Conservation (phyloP, 2,797 vertebrate genomes). For the Chlorospingus flavigularis region DNA sequence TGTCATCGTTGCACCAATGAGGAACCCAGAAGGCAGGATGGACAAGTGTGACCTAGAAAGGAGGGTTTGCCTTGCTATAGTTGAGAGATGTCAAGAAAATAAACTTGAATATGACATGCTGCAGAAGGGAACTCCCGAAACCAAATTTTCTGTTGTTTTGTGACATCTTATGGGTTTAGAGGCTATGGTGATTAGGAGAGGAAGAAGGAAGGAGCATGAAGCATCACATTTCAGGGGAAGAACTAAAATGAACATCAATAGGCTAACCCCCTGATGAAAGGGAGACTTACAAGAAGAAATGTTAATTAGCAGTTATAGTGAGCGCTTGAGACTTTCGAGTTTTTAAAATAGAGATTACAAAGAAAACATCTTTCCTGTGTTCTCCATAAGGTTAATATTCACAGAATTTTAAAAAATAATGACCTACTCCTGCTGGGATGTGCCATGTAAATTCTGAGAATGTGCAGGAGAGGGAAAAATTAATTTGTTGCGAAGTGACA, state of each 20-base stretch:
- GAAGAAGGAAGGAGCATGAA: not conserved
- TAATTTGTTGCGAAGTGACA: not conserved
- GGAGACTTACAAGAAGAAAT: not conserved
- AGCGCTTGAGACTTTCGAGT: not conserved
- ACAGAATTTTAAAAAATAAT: not conserved
- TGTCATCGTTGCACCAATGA: fast-evolving
- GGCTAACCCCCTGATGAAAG: not conserved
- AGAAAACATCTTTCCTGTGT: not conserved
- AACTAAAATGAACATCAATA: not conserved
- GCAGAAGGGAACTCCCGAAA: not conserved
- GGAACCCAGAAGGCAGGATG: not conserved
- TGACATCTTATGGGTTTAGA: not conserved
- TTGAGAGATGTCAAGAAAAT: not conserved
- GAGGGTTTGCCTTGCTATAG: not conserved
- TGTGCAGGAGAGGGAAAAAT: not conserved
- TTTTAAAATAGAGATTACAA: constrained; percentile 11
- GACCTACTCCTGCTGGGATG: not conserved
- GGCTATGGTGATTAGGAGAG: not conserved
- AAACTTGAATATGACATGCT: not conserved
- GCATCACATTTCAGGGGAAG: not conserved
- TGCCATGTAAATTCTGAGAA: not conserved
- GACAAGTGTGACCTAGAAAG: not conserved
- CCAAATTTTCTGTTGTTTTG: not conserved
- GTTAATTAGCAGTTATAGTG: not conserved
- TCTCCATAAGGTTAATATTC: not conserved